phyloP scores from a whole-genome alignment of 2,797 vertebrate genomes.

The Synaphobranchus kaupii region DNA sequence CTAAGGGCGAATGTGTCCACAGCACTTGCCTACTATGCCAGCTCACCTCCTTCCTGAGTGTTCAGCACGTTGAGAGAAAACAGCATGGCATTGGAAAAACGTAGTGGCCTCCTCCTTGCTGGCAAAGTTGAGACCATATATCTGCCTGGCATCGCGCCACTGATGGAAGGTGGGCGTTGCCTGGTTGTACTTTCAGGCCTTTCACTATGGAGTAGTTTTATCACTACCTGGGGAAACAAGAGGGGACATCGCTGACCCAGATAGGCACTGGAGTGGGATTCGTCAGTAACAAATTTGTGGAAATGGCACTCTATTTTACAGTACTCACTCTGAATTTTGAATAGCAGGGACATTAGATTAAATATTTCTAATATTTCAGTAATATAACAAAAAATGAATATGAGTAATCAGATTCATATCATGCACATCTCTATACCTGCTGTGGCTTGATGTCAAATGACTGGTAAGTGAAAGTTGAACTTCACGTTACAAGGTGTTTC shows the following conservation, averaged over 20 bases:
- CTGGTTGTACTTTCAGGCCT: constrained; percentile 98
- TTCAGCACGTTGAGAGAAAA: constrained; percentile 95
- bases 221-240: constrained; percentile 82
- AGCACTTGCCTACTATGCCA: neutral
- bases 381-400: too few relatives aligned
- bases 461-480: neutral
- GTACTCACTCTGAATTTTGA: neutral
- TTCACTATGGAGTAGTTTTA: constrained; percentile 99
- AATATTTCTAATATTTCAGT: too few relatives aligned
- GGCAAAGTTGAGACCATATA: constrained; percentile 96
- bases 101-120: constrained; percentile 98
- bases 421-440: neutral
- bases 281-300: neutral
- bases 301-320: neutral
- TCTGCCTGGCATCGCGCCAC: constrained; percentile 94
- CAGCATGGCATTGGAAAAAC: constrained; percentile 95
- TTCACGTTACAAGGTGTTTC: neutral
- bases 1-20: neutral
- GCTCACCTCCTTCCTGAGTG: constrained; percentile 89
- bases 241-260: neutral
- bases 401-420: neutral
- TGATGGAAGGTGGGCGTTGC: constrained; percentile 97
- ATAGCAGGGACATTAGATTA: too few relatives aligned
- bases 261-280: too few relatives aligned
- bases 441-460: neutral